A percentile compares a stretch with the other conserved stretches of the same genome.
Evolutionary conservation across 2,797 vertebrate genomes (phyloP).

Genomic region (Diglossa cyanea): DNA sequence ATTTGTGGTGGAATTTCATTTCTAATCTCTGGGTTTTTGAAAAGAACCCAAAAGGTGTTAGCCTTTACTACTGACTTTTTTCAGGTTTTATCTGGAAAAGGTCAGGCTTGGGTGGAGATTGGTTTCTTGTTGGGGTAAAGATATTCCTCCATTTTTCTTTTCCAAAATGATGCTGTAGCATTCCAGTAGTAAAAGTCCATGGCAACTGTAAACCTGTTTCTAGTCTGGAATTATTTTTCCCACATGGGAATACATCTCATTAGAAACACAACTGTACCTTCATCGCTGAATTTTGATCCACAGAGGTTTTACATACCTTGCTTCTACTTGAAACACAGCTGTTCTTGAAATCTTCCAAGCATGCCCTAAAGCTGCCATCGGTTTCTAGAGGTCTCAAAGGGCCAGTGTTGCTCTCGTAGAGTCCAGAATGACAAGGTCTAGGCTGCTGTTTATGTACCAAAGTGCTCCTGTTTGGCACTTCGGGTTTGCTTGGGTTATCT

Average conservation of each 20-base stretch:
- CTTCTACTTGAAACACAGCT: background rate
- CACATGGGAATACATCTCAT: background rate
- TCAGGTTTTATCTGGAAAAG: background rate
- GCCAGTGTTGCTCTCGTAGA: background rate
- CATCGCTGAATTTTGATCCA: background rate
- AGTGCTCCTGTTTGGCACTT: background rate
- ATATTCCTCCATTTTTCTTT: background rate
- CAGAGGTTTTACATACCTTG: background rate
- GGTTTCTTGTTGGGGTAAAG: background rate
- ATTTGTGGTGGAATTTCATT: background rate
- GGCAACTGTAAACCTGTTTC: background rate
- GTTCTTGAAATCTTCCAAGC: background rate
- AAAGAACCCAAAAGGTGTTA: background rate
- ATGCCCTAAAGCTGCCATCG: background rate
- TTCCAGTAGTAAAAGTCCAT: background rate
- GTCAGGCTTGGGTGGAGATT: background rate
- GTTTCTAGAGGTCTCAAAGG: background rate
- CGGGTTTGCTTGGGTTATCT: background rate
- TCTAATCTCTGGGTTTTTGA: background rate
- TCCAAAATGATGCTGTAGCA: background rate
- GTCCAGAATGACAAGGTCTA: background rate
- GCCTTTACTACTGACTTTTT: background rate
- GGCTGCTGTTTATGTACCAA: background rate
- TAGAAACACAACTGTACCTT: background rate
- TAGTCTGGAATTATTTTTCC: background rate